Evolutionary conservation across 2,888 invertebrate genomes (phyloP), one percentile per base, ranked within the genome.

Genomic region (Paralinhomoeus sp.): DNA sequence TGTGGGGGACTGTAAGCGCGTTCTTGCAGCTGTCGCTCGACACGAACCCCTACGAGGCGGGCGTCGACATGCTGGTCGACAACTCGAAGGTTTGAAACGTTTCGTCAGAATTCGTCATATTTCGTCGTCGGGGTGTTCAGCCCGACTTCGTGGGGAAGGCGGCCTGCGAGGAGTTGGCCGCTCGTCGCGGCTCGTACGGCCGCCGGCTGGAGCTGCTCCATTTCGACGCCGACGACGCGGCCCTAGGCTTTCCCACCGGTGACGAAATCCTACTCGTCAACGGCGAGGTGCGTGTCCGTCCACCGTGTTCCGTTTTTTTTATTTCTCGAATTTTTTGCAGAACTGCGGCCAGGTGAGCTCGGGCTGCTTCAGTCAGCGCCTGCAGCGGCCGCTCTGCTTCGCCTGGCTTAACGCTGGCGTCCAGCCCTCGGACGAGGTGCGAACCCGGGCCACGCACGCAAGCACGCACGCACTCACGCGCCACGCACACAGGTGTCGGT

Each of bases 321-420:
- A 21, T n/a, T n/a, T n/a, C n/a, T n/a, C n/a, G n/a, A n/a, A n/a
- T n/a, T n/a, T n/a, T 41, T 50, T 53, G n/a, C 48, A 65, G 65
- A 57, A 63, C 34, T 61, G 68, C 40, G 67, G 67, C 3, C 61
- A 63, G 50, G 63, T 64, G 15, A 67, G 67, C 1, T 67, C 66
- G 2, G 67, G 67, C 3, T 54, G 58, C 36, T 67, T 55, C 52
- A 62, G 64, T 34, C 61, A 58, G 45, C 54, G 58, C 24, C 55
- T 64, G 13, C 53, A 57, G 27, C 50, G 57, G 34, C 57, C 62
- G 23, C 50, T 68, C 17, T 64, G 64, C n/a, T 63, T 66, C 49
- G 67, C 64, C 5, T 67, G 65, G 53, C 44, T 67, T n/a, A 63
- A 65, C 31, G 41, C 47, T 13, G 48, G 51, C 12, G 50, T 54